Evolutionary conservation across 2,113 vertebrate genomes (phyloP), one percentile per base, ranked within the genome.

Genomic region (Silurus glanis): DNA sequence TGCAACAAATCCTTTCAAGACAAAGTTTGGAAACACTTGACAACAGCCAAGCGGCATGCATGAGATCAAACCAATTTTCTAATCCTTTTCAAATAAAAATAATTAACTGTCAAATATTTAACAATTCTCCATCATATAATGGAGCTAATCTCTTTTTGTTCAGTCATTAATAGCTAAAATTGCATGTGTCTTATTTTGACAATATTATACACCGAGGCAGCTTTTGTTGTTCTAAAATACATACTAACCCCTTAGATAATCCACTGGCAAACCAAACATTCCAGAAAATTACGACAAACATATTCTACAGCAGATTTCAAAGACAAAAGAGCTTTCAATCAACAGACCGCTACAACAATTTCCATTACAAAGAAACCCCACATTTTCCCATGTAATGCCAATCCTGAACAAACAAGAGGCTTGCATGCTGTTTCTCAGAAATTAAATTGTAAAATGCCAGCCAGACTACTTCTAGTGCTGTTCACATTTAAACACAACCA

Each of bases 21-120:
- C 56, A 84, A 86, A 84, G 62, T 66, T 86, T 80, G 56, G 81
- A 67, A 83, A 84, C 49, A 83, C 72, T 67, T 86, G 66, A 59
- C 75, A 37, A 56, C 58, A 75, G 19, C 55, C 8, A 58, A 37
- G 37, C 37, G 37, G 37, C 37, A 83, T 80, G 74, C 81, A 72
- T 55, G 25, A 56, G 56, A 86, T 83, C 13, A 25, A 89, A 56
- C 84, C 61, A 83, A 86, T 86, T 80, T 83, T 64, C 79, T 66
- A 71, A 80, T 72, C 84, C 79, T 56, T 72, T 56, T 80, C 53
- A 72, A 61, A 83, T 66, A 83, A 61, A 83, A 83, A 76, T 49
- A 83, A 88, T 71, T 56, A 79, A 83, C 69, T 83, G 58, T 28
- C 19, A 78, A 82, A n/a, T 13, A 37, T 59, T 66, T 59, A 75